Percentiles rank a stretch among this genome's conserved stretches.
These are phyloP conservation scores for Venusia cambrica DNA, from an alignment of 2,888 invertebrate species.

Conservation along the genomic window DNA sequence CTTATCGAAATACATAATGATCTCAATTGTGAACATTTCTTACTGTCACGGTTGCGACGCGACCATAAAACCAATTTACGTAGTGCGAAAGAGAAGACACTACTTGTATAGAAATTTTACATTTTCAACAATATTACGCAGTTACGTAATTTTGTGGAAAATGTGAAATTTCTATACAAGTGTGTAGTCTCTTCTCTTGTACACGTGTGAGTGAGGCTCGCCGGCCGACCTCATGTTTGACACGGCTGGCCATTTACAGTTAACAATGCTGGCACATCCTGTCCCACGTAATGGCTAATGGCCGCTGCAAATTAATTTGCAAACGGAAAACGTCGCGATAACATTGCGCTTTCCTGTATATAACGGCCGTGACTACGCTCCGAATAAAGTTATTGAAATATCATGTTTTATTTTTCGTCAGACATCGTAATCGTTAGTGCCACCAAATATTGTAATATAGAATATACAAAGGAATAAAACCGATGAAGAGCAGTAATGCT, in stretches of 20 bases:
- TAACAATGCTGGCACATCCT: constrained; percentile 39
- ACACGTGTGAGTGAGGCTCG: background rate
- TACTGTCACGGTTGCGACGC: no score
- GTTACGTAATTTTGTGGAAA: constrained; percentile 1
- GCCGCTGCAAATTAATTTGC: constrained; percentile 43
- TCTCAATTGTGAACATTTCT: no score
- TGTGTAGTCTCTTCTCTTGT: no score
- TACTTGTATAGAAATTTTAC: constrained; percentile 1
- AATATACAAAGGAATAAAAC: constrained; percentile 1
- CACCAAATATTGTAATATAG: no score
- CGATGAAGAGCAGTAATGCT: background rate
- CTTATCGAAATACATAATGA: no score
- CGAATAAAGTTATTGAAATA: constrained; percentile 9
- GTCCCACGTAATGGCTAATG: constrained; percentile 20
- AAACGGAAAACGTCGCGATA: constrained; percentile 43
- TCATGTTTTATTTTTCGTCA: background rate
- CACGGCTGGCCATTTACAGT: constrained; percentile 32
- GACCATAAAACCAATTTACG: background rate
- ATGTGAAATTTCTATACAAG: background rate
- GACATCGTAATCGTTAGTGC: no score
- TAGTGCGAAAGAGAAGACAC: no score
- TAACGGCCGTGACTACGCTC: constrained; percentile 13
- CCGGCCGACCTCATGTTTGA: constrained; percentile 8
- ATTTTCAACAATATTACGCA: background rate
- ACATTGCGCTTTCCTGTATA: constrained; percentile 42